Percentiles rank a stretch among this genome's conserved stretches.
phyloP scores from a whole-genome alignment of 2,113 vertebrate genomes.

The Dromiciops gliroides region DNA sequence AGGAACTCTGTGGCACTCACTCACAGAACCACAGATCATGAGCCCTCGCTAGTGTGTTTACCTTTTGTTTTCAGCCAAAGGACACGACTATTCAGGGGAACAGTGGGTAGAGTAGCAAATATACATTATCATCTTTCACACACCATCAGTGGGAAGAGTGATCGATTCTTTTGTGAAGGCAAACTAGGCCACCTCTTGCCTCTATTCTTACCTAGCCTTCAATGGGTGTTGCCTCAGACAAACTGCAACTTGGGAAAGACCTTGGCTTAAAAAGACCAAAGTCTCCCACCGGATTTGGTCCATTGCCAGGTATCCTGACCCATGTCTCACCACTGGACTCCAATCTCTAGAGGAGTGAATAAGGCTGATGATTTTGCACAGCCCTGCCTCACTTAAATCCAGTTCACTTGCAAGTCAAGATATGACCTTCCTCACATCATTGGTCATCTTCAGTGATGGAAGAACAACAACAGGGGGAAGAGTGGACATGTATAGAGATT shows the following conservation, averaged over 20 bases:
- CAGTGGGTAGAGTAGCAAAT: not conserved
- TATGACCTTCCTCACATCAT: not conserved
- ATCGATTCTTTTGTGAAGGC: not conserved
- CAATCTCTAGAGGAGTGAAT: not conserved
- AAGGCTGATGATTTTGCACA: not conserved
- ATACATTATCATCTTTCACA: not conserved
- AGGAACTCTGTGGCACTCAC: not conserved
- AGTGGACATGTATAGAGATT: not conserved
- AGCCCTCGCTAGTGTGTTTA: not conserved
- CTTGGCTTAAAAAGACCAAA: not conserved
- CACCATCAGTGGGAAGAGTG: not conserved
- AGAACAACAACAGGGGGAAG: not conserved
- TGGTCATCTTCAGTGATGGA: too few species aligned
- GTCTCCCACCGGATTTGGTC: not conserved
- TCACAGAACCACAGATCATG: not conserved
- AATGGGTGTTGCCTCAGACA: not conserved
- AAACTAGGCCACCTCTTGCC: too few species aligned
- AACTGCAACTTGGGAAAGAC: not conserved
- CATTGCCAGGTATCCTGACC: not conserved
- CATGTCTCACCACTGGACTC: not conserved
- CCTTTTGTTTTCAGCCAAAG: not conserved
- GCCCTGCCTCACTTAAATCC: not conserved
- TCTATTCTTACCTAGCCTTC: too few species aligned
- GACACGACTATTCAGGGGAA: not conserved
- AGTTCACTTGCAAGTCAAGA: not conserved